Evolutionary conservation across 2,888 invertebrate species (phyloP).

Genomic region (Escarpia spicata): DNA sequence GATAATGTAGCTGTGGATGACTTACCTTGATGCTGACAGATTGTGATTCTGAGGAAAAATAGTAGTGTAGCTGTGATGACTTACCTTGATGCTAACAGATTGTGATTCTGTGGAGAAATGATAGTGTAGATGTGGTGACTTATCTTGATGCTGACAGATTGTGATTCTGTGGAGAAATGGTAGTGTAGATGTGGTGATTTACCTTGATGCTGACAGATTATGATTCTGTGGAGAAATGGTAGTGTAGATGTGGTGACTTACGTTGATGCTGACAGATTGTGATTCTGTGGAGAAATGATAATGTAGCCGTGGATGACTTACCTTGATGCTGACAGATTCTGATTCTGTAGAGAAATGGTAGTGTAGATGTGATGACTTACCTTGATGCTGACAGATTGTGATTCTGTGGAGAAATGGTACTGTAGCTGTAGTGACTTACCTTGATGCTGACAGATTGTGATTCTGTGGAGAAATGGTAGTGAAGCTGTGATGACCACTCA

Average conservation of each 20-base stretch:
- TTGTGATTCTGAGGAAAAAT: not conserved
- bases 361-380: conserved; percentile 47
- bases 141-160: no score
- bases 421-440: conserved; percentile 42
- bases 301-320: conserved; percentile 36
- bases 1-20: conserved; percentile 46
- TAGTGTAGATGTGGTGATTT: conserved; percentile 30
- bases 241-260: conserved; percentile 48
- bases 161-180: no score
- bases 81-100: conserved; percentile 53
- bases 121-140: conserved; percentile 49
- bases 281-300: not conserved
- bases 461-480: conserved; percentile 38
- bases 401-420: not conserved
- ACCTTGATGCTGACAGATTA: conserved; percentile 46
- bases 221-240: conserved; percentile 30
- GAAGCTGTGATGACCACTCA: conserved; percentile 55
- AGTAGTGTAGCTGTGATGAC: conserved; percentile 14
- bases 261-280: not conserved
- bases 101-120: conserved; percentile 31
- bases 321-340: conserved; percentile 49
- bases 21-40: not conserved
- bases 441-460: conserved; percentile 46
- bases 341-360: conserved; percentile 35
- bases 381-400: not conserved